Percentiles rank a stretch among this genome's conserved stretches.
These are phyloP conservation scores for Ciconia maguari DNA, from an alignment of 2,113 vertebrate genomes.

Conservation along the genomic window DNA sequence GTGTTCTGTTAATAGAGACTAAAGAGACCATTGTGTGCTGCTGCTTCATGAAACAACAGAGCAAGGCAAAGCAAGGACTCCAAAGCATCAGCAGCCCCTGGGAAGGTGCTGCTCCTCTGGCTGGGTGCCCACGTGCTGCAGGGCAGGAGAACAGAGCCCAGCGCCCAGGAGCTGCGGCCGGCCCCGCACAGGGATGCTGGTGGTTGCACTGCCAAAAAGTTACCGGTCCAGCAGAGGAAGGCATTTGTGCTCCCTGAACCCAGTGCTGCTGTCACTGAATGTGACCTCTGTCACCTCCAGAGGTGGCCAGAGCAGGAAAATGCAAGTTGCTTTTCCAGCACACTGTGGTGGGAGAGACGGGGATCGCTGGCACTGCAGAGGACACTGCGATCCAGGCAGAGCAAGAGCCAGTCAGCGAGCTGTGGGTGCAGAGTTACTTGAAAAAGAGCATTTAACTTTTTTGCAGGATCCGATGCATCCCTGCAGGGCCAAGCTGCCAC, in stretches of 20 bases:
- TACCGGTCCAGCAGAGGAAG: neutral
- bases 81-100: neutral
- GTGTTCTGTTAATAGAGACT: neutral
- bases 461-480: neutral
- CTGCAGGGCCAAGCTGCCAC: neutral
- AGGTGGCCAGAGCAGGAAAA: neutral
- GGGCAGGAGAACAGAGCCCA: neutral
- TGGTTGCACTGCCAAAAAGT: neutral
- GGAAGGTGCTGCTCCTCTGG: neutral
- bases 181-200: neutral
- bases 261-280: neutral
- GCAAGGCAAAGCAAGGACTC: neutral
- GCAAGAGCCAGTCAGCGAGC: neutral
- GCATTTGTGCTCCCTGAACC: too few species aligned
- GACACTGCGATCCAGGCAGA: neutral
- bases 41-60: neutral
- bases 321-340: neutral
- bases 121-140: rapidly evolving
- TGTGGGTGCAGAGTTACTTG: neutral
- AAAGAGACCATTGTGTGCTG: neutral
- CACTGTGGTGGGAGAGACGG: neutral
- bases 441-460: neutral
- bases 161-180: rapidly evolving
- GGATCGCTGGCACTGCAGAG: neutral
- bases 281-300: neutral